A percentile compares a stretch with the other conserved stretches of the same genome.
These are phyloP conservation scores for Gymnorhina tibicen DNA, from an alignment of 2,113 vertebrate genomes.

Conservation along the genomic window DNA sequence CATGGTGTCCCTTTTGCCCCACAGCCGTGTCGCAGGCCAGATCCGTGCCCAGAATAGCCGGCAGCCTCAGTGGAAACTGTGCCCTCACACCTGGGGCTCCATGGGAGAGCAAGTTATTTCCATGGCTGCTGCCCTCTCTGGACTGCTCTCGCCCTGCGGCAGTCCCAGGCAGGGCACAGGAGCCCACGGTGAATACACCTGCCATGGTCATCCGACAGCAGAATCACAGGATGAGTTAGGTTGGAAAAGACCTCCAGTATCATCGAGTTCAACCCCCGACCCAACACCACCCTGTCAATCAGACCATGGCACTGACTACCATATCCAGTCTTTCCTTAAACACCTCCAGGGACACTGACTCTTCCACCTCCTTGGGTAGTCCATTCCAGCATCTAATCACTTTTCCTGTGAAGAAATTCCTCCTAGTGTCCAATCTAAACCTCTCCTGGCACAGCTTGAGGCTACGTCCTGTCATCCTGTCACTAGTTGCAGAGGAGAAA, in stretches of 20 bases:
- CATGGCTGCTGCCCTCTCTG: accelerated
- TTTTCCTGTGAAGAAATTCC: not conserved
- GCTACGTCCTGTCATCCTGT: not conserved
- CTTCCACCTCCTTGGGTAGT: not conserved
- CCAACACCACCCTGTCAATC: not conserved
- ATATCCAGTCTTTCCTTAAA: not conserved
- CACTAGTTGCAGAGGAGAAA: not conserved
- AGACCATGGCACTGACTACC: not conserved
- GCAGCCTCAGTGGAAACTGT: not conserved
- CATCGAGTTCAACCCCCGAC: accelerated
- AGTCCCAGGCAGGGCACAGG: accelerated
- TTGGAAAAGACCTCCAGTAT: not conserved
- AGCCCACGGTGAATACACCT: accelerated
- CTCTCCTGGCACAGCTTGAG: not conserved
- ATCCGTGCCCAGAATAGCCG: accelerated
- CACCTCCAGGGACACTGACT: not conserved
- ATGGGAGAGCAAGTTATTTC: not conserved
- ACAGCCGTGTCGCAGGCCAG: accelerated
- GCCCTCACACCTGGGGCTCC: not conserved
- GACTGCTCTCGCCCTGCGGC: too few species aligned
- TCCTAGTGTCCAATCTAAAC: not conserved
- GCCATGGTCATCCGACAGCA: not conserved
- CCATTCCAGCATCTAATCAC: not conserved
- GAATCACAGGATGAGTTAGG: not conserved
- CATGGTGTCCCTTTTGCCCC: accelerated